Evolutionary conservation across 2,797 vertebrate species (phyloP), one percentile per base, ranked within the genome.

Genomic region (Anolis apletophallus): DNA sequence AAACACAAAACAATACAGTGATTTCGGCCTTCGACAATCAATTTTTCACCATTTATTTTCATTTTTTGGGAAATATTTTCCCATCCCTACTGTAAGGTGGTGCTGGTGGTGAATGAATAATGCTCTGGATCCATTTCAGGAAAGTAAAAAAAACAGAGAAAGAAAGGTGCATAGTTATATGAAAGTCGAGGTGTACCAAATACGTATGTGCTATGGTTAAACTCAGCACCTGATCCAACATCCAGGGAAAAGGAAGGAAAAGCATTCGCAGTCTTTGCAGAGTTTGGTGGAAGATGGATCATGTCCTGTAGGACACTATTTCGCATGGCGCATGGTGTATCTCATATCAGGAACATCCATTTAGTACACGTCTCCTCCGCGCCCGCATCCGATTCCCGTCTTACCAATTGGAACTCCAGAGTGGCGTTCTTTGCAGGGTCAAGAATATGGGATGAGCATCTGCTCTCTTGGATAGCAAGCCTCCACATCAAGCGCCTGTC

Each of bases 81-180:
- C 61, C 26, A 64, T 64, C 61, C 26, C 61, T 64, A 64, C 26
- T 64, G 23, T 29, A 11, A 64, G 61, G 61, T 64, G 61, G 26
- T 64, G 61, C 26, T 64, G 61, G 61, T 64, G 61, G 26, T 64
- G 87, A 84, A 40, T 61, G 91, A 90, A 90, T 73, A 76, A 94
- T 93, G 91, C 81, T 92, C 93, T 89, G 91, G 93, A 92, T 91
- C 84, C 84, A 90, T 94, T 97, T 94, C 86, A 93, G 93, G 96
- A 96, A 94, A 94, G 89, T 96, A 94, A 95, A 32, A 34, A 3
- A 52, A 9, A 8, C 12, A 36, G 14, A 32, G 23, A 46, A 23
- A 73, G 57, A 91, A 92, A 94, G 96, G 95, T 97, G 97, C 97
- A 97, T 97, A 97, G 96, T 97, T 97, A 74, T 54, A 96, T 94